Evolutionary conservation across 1,140 invertebrate genomes (phyloP), one percentile per base, ranked within the genome.

Genomic region (Drosophila bocqueti): DNA sequence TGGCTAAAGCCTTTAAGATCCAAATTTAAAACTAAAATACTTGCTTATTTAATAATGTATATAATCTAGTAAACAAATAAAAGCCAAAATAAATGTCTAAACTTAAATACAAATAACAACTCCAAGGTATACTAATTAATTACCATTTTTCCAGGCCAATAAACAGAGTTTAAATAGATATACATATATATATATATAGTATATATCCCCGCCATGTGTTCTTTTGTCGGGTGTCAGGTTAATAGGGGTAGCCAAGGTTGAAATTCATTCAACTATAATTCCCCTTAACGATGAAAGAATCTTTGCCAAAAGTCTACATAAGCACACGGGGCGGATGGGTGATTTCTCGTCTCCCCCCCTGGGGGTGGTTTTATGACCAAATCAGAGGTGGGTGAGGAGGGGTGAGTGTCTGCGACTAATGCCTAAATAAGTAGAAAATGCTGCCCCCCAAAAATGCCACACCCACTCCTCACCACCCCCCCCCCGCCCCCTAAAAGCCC

Each of bases 381-480:
- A 50, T 50, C 8, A 10, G 26, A 11, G 46, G 49, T 8, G n/a
- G 10, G 58, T 34, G 10, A 10, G 34, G 34, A 34, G 21, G 0
- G 16, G 0, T 73, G 64, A 47, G 10, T 63, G 58, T 45, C 64
- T 75, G 75, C 46, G 55, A 57, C 72, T 83, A 87, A 87, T 77
- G 81, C 73, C 81, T 38, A 80, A 83, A 85, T 86, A 86, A 85
- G 75, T 84, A 72, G 75, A 79, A 68, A 80, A 55, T 60, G 47
- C 66, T 52, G 24, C 69, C 46, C 42, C 46, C 42, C 31, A 2
- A 24, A 21, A 58, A 11, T 57, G 54, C 54, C 36, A 58, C 21
- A 21, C 29, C 59, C 13, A 26, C 21, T 5, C 2, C 16, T 1
- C 42, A 11, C 4, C 10, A 13, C 6, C 6, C 58, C 31, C 34